A percentile compares a stretch with the other conserved stretches of the same genome.
Conservation (phyloP, 2,113 vertebrate species). For the Egretta garzetta region DNA sequence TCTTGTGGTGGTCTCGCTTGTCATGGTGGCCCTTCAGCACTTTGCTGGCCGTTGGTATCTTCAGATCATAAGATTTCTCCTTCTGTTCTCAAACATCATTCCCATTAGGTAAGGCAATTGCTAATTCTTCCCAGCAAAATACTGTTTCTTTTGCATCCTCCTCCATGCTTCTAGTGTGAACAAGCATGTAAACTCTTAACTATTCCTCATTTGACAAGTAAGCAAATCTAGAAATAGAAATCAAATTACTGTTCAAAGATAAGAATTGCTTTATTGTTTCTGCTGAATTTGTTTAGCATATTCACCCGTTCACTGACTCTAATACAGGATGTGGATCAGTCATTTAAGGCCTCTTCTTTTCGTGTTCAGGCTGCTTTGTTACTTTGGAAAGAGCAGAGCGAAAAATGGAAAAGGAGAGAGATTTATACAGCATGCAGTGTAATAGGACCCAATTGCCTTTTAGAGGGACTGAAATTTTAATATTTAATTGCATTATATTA, state of each 20-base stretch:
- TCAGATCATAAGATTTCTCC: conserved; percentile 94
- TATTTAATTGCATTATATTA: not conserved
- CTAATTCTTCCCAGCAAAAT: not conserved
- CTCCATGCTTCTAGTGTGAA: not conserved
- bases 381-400: not conserved
- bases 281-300: not conserved
- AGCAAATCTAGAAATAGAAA: not conserved
- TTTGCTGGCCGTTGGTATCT: conserved; percentile 98
- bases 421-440: not conserved
- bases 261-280: not conserved
- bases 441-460: not conserved
- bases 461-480: not conserved
- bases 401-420: not conserved
- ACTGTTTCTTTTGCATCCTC: not conserved
- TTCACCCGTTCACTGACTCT: not conserved
- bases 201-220: not conserved
- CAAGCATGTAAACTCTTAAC: not conserved
- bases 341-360: not conserved
- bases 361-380: not conserved
- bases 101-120: conserved; percentile 86
- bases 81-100: conserved; percentile 95
- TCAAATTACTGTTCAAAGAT: not conserved
- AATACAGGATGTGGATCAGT: not conserved
- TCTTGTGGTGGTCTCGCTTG: conserved; percentile 91
- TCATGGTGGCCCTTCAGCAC: conserved; percentile 97